Evolutionary conservation across 1,140 invertebrate genomes (phyloP).

Genomic region (Cydia pomonella): DNA sequence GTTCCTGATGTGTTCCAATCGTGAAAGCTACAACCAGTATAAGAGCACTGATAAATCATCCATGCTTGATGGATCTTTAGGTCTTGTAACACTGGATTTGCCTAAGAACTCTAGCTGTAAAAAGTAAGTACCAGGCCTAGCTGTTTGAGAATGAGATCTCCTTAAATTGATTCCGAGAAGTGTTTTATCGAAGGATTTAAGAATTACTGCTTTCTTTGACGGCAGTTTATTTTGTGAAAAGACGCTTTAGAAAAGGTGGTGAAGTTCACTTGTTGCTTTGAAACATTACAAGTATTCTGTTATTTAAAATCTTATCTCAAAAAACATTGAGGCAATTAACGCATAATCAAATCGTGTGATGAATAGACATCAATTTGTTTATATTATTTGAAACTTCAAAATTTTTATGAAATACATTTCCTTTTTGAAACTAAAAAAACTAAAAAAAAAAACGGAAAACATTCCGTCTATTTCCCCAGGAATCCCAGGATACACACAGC

Average conservation of each 20-base stretch:
- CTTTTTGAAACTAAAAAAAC: too few species aligned
- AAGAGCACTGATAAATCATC: background rate
- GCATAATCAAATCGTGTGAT: background rate
- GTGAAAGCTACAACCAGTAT: background rate
- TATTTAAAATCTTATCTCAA: background rate
- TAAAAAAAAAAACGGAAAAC: too few species aligned
- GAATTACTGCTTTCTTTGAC: background rate
- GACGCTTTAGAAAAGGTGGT: background rate
- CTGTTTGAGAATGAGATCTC: background rate
- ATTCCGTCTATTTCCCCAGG: too few species aligned
- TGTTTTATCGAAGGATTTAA: conserved; percentile 15
- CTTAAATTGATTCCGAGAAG: background rate
- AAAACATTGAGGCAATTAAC: too few species aligned
- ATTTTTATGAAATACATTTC: too few species aligned
- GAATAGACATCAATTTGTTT: too few species aligned
- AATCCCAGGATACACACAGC: background rate
- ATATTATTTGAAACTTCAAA: too few species aligned
- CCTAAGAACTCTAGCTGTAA: background rate
- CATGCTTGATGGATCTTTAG: background rate
- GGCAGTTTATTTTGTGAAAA: background rate
- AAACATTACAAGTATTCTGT: background rate
- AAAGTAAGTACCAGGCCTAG: background rate
- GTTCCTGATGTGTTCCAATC: background rate
- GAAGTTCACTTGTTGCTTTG: conserved; percentile 2
- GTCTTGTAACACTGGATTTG: background rate